A percentile compares a stretch with the other conserved stretches of the same genome.
Evolutionary conservation across 2,113 vertebrate genomes (phyloP).

Genomic region (Zapornia atra): DNA sequence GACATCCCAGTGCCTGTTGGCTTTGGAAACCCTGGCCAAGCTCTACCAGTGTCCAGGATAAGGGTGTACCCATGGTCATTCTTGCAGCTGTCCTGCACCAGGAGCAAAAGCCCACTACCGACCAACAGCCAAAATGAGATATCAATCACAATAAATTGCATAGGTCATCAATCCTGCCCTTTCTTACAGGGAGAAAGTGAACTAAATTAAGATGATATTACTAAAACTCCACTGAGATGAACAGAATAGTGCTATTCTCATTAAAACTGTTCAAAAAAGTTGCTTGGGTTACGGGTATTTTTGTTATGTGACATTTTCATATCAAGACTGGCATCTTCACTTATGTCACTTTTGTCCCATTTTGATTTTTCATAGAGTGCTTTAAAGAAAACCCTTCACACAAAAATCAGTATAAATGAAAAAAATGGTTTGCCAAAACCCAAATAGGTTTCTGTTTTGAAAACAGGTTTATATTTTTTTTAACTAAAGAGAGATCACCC

Average conservation of each 20-base stretch:
- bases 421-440: not conserved
- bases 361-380: not conserved
- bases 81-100: not conserved
- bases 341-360: not conserved
- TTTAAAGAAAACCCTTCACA: not conserved
- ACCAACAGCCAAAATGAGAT: not conserved
- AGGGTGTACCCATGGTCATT: fast-evolving
- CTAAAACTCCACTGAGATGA: not conserved
- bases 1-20: fast-evolving
- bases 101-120: not conserved
- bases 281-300: not conserved
- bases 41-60: not conserved
- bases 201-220: slow-evolving; percentile 7
- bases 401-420: not conserved
- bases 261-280: not conserved
- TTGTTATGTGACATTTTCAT: not conserved
- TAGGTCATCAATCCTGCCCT: not conserved
- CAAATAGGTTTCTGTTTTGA: not conserved
- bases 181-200: not conserved
- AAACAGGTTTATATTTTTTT: not conserved
- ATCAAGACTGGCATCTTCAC: not conserved
- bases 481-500: not conserved
- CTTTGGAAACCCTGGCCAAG: fast-evolving
- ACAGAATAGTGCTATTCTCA: not conserved
- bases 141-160: not conserved